Evolutionary conservation across 1,140 invertebrate species (phyloP), one percentile per base, ranked within the genome.

Genomic region (Thrips palmi): DNA sequence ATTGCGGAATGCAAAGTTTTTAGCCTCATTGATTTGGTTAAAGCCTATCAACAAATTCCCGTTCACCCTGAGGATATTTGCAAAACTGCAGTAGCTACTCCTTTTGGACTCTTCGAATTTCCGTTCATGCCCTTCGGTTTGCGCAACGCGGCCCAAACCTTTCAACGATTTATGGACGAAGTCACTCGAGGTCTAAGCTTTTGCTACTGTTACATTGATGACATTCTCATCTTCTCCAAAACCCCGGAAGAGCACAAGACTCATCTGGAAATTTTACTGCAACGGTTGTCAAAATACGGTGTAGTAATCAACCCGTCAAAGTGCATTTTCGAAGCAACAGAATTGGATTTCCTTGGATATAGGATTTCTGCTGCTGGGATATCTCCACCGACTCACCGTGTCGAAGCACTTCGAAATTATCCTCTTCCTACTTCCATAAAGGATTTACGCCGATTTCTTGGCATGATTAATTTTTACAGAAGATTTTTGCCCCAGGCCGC

Each of bases 81-180:
- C 0, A 62, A 61, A 43, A 57, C 55, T 0, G 51, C 52, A 0
- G 44, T 57, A 35, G 33, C 20, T 22, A 39, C 36, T 7, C 41
- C 41, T 5, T 42, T 42, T 31, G 41, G 41, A 22, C 24, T 41
- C 4, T 41, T 36, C 18, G 2, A 8, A 37, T 60, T 46, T 39
- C 7, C 42, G 0, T 29, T 43, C 6, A 56, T 64, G 50, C 47
- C 53, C 10, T 62, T 65, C 29, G 60, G 62, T n/a, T 44, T 67
- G 1, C 41, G 43, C 8, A 63, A 62, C 45, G 58, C 60, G 6
- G 49, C 52, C 1, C 54, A 60, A 27, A 55, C 56, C 0, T 64
- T 64, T 43, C 55, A 62, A 39, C 38, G 62, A 6, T 46, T 57
- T 5, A 60, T 67, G 37, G 51, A 59, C 33, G 15, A 44, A 1